phyloP scores from a whole-genome alignment of 1,140 invertebrate species.

The Prorops nasuta region DNA sequence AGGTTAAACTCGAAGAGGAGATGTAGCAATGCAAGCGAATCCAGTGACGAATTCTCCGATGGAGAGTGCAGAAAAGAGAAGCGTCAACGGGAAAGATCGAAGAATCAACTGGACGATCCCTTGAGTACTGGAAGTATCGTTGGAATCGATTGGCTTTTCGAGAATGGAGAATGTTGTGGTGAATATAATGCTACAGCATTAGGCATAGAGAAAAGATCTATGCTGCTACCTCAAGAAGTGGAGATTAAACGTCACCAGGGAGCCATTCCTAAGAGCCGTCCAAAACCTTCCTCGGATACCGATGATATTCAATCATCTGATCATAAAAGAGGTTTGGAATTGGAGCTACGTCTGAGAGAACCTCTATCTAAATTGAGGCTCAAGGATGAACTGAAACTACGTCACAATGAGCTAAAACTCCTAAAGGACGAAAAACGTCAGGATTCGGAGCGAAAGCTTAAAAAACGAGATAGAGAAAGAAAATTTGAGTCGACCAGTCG shows the following conservation, averaged over 20 bases:
- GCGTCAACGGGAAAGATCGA: slow-evolving; percentile 31
- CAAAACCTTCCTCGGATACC: slow-evolving; percentile 24
- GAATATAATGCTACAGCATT: slow-evolving; percentile 59
- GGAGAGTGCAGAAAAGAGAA: slow-evolving; percentile 41
- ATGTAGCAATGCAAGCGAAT: slow-evolving; percentile 52
- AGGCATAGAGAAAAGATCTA: slow-evolving; percentile 54
- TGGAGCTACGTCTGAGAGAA: slow-evolving; percentile 14
- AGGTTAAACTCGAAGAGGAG: slow-evolving; percentile 39
- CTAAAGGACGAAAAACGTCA: slow-evolving; percentile 44
- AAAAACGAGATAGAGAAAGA: slow-evolving; percentile 42
- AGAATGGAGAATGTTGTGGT: slow-evolving; percentile 56
- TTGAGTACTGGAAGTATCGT: slow-evolving; percentile 46
- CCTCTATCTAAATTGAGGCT: slow-evolving; percentile 24
- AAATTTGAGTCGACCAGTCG: slow-evolving; percentile 58
- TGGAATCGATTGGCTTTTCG: slow-evolving; percentile 59
- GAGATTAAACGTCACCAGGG: slow-evolving; percentile 62
- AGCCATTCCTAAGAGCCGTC: slow-evolving; percentile 67
- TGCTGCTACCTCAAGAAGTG: slow-evolving; percentile 41
- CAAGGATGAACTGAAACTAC: slow-evolving; percentile 52
- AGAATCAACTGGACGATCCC: slow-evolving; percentile 43
- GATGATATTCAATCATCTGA: slow-evolving; percentile 15
- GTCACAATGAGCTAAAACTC: slow-evolving; percentile 52
- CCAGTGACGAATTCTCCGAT: slow-evolving; percentile 48
- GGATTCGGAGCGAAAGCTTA: slow-evolving; percentile 45
- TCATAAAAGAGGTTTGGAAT: slow-evolving; percentile 9